A percentile compares a stretch with the other conserved stretches of the same genome.
Evolutionary conservation across 2,888 invertebrate genomes (phyloP).

Genomic region (Camponotus fellah): DNA sequence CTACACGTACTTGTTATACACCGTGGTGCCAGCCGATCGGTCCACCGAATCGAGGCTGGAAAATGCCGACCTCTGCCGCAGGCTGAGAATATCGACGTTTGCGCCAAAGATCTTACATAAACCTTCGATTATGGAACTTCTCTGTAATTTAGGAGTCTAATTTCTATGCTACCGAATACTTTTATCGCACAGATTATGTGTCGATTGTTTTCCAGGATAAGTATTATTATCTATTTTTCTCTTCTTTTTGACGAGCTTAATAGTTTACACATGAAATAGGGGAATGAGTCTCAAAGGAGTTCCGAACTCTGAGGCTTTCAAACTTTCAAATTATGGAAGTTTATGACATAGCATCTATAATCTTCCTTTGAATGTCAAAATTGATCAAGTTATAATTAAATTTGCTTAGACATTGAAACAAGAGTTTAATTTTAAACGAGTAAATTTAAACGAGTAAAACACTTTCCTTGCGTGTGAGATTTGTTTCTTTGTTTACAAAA

Average conservation of each 20-base stretch:
- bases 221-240: neutral
- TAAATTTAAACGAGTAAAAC: neutral
- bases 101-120: slow-evolving; percentile 41
- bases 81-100: slow-evolving; percentile 47
- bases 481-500: neutral
- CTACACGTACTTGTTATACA: slow-evolving; percentile 70
- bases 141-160: slow-evolving; percentile 32
- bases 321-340: slow-evolving; percentile 37
- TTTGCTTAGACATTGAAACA: slow-evolving; percentile 18
- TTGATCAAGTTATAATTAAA: slow-evolving; percentile 23
- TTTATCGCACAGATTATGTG: slow-evolving; percentile 26
- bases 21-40: slow-evolving; percentile 56
- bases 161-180: slow-evolving; percentile 16
- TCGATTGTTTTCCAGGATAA: slow-evolving; percentile 7
- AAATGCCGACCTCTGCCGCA: slow-evolving; percentile 70
- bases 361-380: slow-evolving; percentile 41
- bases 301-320: slow-evolving; percentile 14
- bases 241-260: neutral
- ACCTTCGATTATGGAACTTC: slow-evolving; percentile 29
- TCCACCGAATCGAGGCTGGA: slow-evolving; percentile 59
- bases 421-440: slow-evolving; percentile 4
- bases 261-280: slow-evolving; percentile 4
- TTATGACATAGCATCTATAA: slow-evolving; percentile 39
- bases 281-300: slow-evolving; percentile 10
- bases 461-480: neutral